Base-by-base conservation (phyloP, 2,888 invertebrate genomes). In the Plebejus melissa region DNA sequence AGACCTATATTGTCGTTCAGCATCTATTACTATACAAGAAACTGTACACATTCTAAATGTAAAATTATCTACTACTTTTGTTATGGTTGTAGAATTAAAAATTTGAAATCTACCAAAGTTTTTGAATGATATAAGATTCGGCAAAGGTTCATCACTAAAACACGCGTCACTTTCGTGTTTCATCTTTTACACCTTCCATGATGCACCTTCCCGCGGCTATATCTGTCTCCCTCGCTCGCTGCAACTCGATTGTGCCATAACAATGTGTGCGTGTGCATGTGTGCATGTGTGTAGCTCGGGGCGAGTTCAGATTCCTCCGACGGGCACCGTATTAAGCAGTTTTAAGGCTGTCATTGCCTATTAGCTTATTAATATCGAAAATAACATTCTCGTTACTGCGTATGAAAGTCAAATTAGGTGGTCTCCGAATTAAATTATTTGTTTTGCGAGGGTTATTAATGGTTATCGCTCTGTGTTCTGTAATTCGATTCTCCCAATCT, bases 111-210 rank as follows among this genome's bases (percentile, higher is more conserved):
- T 9, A 46, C 9, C 9, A 11, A 11, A 46, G 9, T 46, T 46
- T 46, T 46, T 46, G 46, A 9, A 46, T 46, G 46, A 46, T 9
- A 46, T 70, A 41, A 41, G 38, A 69, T 38, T 69, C 46, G 70
- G 57, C 76, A 74, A 76, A 75, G 22, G 28, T 81, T 76, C 91
- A 83, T 80, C 90, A 85, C 90, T 90, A 88, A 84, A 86, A 78
- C 82, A 80, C 85, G 87, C 90, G 89, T 91, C 93, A 91, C 90
- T 89, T 93, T 90, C 86, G 91, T 91, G 90, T 88, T 90, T 88
- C 91, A 90, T 91, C 91, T 91, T 84, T 92, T 91, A 91, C 93
- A 93, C 93, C 92, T 91, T 86, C 86, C 85, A 85, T 85, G 88
- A 88, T 89, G 90, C 89, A 88, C 87, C 87, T 84, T 82, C 80